Conservation (phyloP, 1,140 invertebrate species). For the Caenorhabditis brenneri region DNA sequence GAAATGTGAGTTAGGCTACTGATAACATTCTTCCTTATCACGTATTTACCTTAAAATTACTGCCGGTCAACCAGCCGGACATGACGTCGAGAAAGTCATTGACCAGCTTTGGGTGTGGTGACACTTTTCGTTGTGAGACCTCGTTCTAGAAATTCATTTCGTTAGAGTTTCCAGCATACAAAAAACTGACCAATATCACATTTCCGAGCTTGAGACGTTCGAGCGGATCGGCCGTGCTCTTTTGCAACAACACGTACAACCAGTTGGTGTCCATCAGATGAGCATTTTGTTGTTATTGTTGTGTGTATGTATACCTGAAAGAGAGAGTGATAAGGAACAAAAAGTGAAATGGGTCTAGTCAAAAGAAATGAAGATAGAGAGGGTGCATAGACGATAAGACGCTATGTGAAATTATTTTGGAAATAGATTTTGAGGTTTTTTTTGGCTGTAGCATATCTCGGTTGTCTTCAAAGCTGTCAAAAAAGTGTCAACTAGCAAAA, state of each 20-base stretch:
- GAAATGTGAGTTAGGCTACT: background rate
- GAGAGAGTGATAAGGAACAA: background rate
- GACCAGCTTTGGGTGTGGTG: constrained; percentile 26
- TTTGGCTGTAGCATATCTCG: too few relatives aligned
- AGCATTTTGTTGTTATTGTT: background rate
- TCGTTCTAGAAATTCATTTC: background rate
- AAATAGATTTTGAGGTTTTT: too few relatives aligned
- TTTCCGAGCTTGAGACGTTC: constrained; percentile 37
- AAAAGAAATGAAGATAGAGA: background rate
- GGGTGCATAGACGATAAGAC: background rate
- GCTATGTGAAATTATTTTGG: too few relatives aligned
- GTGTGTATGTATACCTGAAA: constrained; percentile 18
- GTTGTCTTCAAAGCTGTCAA: too few relatives aligned
- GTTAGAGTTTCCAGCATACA: too few relatives aligned
- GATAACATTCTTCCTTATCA: background rate
- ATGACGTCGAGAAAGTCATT: constrained; percentile 39
- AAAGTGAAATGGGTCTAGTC: too few relatives aligned
- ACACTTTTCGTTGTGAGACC: constrained; percentile 34
- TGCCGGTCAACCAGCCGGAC: constrained; percentile 30
- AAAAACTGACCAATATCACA: constrained; percentile 40
- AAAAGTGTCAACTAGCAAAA: too few relatives aligned
- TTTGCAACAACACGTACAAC: constrained; percentile 37
- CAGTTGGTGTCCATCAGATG: constrained; percentile 13
- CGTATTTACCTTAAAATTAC: constrained; percentile 2
- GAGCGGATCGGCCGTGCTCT: constrained; percentile 13